These are phyloP conservation scores for Agrochola circellaris DNA, from an alignment of 2,888 invertebrate species.

Conservation along the genomic window DNA sequence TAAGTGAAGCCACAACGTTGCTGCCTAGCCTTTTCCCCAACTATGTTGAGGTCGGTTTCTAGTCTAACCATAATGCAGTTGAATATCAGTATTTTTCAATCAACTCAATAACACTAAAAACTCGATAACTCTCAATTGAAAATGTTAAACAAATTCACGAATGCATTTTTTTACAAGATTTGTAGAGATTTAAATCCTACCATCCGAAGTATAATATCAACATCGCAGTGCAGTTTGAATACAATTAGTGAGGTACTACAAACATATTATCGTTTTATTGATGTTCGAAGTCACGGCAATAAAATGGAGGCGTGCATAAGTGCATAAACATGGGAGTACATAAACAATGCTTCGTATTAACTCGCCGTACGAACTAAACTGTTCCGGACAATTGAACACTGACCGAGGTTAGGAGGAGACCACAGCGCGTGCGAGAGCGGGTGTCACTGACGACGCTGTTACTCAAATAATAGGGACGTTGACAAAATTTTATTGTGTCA, in stretches of 20 bases:
- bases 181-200: background rate
- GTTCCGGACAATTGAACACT: constrained; percentile 69
- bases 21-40: no score
- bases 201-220: background rate
- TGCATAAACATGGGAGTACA: constrained; percentile 63
- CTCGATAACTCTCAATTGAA: background rate
- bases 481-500: no score
- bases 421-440: constrained; percentile 24
- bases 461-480: background rate
- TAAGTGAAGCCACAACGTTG: no score
- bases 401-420: constrained; percentile 33
- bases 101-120: no score
- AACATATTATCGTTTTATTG: constrained; percentile 55
- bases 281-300: constrained; percentile 53
- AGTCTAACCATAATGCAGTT: no score
- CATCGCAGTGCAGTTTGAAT: constrained; percentile 23
- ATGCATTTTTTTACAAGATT: background rate
- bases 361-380: constrained; percentile 63
- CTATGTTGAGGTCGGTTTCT: no score
- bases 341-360: constrained; percentile 68
- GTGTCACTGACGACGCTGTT: background rate
- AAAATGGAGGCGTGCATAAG: constrained; percentile 57
- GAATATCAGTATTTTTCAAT: no score
- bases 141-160: background rate
- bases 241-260: constrained; percentile 52